Base-by-base conservation (phyloP, 2,888 invertebrate species). In the Teleiodes luculella region DNA sequence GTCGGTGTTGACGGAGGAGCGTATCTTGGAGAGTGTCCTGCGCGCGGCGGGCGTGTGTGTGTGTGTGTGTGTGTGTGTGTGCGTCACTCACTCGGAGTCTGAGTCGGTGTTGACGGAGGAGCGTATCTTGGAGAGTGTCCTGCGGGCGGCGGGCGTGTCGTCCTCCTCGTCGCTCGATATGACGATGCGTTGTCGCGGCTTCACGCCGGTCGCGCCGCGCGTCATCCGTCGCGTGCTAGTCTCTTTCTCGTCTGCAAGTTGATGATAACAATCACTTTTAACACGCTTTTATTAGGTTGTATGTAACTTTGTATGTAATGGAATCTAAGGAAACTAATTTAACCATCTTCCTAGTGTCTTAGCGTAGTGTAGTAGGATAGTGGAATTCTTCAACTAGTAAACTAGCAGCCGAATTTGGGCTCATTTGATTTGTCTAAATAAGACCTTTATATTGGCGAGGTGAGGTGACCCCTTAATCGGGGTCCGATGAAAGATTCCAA, bases 161-260 rank as follows among this genome's bases (percentile, higher is more conserved):
- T 90, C 88, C 80, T 90, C 90, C 75, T 90, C 90, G 80, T 90
- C 90, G 1, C 86, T 86, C 13, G 89, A 89, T 72, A 90, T 90
- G 5, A 90, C 89, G 76, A 90, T 90, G 68, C 89, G 87, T 60
- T 90, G 89, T 0, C 90, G 86, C 68, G 89, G 89, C 80, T 86
- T 86, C 50, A 83, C 85, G 67, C 89, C 90, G 37, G 90, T 89
- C 64, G 87, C 87, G 66, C 89, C 89, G 67, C 90, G 87, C 62
- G 90, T 90, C 86, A 90, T 82, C 7, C 90, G 83, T 53, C 89
- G 80, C 54, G 80, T 56, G 2, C 64, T 28, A 0, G 39, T 11
- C 6, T 36, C 39, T 3, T 31, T 24, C 11, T 45, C 50, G 10
- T n/a, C 30, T 31, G 28, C 2, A 24, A 43, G 10, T n/a, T 7